A percentile compares a stretch with the other conserved stretches of the same genome.
phyloP scores from a whole-genome alignment of 2,888 invertebrate species.

The Pammene fasciana region DNA sequence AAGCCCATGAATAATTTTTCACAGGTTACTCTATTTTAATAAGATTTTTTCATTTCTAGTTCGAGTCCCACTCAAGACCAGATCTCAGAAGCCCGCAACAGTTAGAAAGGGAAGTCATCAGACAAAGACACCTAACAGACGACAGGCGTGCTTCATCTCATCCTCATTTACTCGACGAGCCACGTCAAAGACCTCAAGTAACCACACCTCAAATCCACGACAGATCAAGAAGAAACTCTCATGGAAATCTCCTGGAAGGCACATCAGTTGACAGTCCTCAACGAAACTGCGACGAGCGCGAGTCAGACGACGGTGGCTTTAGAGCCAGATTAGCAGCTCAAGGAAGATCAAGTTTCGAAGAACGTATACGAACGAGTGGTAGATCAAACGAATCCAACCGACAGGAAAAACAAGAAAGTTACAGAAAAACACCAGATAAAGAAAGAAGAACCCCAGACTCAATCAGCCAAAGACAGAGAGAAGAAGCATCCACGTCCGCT shows the following conservation, averaged over 20 bases:
- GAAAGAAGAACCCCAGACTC: constrained; percentile 70
- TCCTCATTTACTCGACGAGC: constrained; percentile 85
- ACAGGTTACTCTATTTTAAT: not conserved
- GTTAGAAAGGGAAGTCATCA: constrained; percentile 83
- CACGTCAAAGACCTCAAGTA: constrained; percentile 67
- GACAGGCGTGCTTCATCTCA: constrained; percentile 86
- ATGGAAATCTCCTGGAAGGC: constrained; percentile 84
- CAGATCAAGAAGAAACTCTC: constrained; percentile 81
- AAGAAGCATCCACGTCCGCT: constrained; percentile 61
- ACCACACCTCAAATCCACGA: constrained; percentile 69
- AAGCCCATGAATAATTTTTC: too few species aligned
- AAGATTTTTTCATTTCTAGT: constrained; percentile 59
- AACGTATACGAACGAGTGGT: constrained; percentile 75
- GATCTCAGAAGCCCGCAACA: constrained; percentile 85
- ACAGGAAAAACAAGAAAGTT: constrained; percentile 63
- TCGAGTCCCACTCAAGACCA: constrained; percentile 73
- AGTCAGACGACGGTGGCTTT: constrained; percentile 86
- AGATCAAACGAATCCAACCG: constrained; percentile 70
- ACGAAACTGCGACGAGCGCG: constrained; percentile 73
- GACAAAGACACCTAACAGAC: constrained; percentile 82
- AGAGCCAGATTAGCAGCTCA: constrained; percentile 73
- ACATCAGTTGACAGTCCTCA: constrained; percentile 62
- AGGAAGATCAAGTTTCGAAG: constrained; percentile 71
- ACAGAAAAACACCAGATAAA: constrained; percentile 73
- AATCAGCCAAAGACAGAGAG: constrained; percentile 65